Evolutionary conservation across 2,113 vertebrate genomes (phyloP), one percentile per base, ranked within the genome.

Genomic region (Hoplias malabaricus): DNA sequence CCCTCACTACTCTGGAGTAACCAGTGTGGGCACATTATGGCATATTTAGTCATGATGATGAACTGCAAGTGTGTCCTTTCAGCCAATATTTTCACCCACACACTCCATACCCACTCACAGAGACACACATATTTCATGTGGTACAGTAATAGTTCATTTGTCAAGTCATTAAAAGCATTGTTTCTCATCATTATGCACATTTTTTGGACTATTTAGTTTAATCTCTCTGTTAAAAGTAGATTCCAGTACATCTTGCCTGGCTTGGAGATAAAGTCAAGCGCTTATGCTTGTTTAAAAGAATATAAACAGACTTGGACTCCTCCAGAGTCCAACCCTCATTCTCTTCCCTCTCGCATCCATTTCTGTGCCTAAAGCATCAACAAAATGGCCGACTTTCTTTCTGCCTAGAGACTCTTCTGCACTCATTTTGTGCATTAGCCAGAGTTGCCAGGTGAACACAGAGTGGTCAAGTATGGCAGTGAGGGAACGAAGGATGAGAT

Each of bases 401-500:
- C 82, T 86, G 85, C 82, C 84, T 86, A 79, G 83, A 84, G 85
- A 82, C 81, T 75, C 84, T n/a, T 80, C 83, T 69, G 43, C 85
- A 86, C 84, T 92, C 94, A 94, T 95, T 93, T 94, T 94, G 91
- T 93, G 82, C 66, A 69, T 88, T 82, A 89, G 88, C 88, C 86
- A 90, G 87, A 82, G 86, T 87, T 90, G 90, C 88, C 90, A 92
- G 90, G 86, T 92, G 92, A 54, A 66, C 36, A 13, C 43, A 33
- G 80, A 84, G 81, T 79, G 84, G 77, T 73, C 69, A 76, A 80
- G 84, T 74, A 79, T 72, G 75, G 54, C 80, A 69, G 59, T 82
- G 61, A 69, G 46, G 74, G 65, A 71, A 33, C 42, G 79, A 69
- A 38, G 43, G 12, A 36, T 50, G 65, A 78, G 68, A 76, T 70